Evolutionary conservation across 2,113 vertebrate genomes (phyloP), one percentile per base, ranked within the genome.

Genomic region (Hucho hucho): DNA sequence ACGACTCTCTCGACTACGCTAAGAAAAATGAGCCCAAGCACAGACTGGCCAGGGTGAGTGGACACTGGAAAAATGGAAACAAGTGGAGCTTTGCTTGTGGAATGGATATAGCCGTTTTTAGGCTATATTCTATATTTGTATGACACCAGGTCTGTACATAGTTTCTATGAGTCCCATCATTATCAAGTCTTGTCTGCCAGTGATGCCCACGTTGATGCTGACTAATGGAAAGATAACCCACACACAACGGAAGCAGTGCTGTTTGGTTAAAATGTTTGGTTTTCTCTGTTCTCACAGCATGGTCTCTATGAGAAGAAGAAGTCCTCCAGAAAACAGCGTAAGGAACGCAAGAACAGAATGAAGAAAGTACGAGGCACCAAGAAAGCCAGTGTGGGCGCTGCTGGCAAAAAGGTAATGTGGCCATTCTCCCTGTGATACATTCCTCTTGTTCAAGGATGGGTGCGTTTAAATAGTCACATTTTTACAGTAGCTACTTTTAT

Each of bases 1-100:
- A 99, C 7, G 98, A 99, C 83, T 98, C 98, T 0, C 81, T 99
- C 87, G 98, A 99, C 90, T 98, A 95, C 18, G 97, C 97, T 2
- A 99, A 99, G 95, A 99, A 99, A 89, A 99, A 99, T 0, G 98
- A 99, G 86, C 98, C 98, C 80, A 99, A 99, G 79, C 96, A 99
- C 88, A 97, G 98, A 89, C 93, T 99, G 79, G 94, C 95, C 72
- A 95, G 98, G 89, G 98, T 99, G 88, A 81, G 95, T 92, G 3
- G 61, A 53, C 69, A 18, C 20, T 4, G 6, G 28, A 11, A 68
- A 20, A 20, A 29, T 6, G 16, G 16, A 22, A 37, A 68, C 16
- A 29, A 32, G 14, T 68, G 16, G 1, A 20, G 20, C 18, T 32
- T 37, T 18, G 16, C 2, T 63, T 9, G 49, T 53, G 49, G 16